These are phyloP conservation scores for Corythoichthys intestinalis DNA, from an alignment of 2,113 vertebrate genomes.

Conservation along the genomic window DNA sequence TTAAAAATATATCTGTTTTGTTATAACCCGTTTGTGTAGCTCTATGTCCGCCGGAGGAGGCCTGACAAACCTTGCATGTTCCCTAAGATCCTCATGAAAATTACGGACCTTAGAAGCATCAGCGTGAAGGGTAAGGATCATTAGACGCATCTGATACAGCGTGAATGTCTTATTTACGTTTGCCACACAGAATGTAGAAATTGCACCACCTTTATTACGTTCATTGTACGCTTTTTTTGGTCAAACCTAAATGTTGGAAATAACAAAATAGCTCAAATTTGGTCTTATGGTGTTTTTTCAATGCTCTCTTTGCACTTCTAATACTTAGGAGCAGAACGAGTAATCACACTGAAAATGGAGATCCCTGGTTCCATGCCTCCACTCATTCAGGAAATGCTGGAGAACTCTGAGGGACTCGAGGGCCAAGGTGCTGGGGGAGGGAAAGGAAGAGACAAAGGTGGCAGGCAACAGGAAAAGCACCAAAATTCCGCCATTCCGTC, in stretches of 20 bases:
- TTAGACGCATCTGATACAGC: no score
- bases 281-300: neutral
- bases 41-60: constrained; percentile 72
- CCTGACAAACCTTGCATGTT: constrained; percentile 75
- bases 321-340: constrained; percentile 67
- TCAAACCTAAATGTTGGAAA: no score
- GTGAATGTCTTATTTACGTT: no score
- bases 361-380: constrained; percentile 75
- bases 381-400: constrained; percentile 76
- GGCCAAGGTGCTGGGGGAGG: constrained; percentile 43
- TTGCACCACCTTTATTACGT: no score
- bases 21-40: constrained; percentile 25
- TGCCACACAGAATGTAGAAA: no score
- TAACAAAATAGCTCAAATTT: neutral
- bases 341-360: constrained; percentile 75
- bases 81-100: constrained; percentile 78
- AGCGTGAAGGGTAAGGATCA: constrained; percentile 68
- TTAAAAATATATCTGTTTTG: neutral
- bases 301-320: constrained; percentile 12
- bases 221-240: neutral
- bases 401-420: constrained; percentile 73
- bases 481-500: constrained; percentile 69
- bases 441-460: constrained; percentile 25
- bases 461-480: constrained; percentile 12
- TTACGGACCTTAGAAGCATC: constrained; percentile 74